These are phyloP conservation scores for Doris montereyensis DNA, from an alignment of 2,888 invertebrate genomes.

Conservation along the genomic window DNA sequence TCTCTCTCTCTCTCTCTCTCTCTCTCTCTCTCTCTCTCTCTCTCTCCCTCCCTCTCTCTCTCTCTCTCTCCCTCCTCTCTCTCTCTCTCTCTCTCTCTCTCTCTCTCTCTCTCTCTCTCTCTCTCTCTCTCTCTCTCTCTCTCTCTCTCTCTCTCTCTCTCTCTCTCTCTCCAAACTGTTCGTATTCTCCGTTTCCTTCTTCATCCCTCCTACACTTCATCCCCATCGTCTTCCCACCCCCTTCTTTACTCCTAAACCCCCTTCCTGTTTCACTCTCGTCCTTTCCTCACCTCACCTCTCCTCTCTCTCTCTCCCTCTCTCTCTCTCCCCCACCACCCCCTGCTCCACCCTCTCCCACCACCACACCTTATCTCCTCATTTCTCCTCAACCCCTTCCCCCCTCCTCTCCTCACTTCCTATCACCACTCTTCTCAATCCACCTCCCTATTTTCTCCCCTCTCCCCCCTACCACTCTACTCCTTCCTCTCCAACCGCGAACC, in stretches of 20 bases:
- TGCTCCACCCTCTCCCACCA: neutral
- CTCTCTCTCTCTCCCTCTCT: neutral
- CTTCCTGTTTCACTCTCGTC: neutral
- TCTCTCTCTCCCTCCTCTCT: too few species aligned
- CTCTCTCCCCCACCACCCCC: neutral
- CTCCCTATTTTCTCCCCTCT: neutral
- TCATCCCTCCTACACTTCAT: too few species aligned
- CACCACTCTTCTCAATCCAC: neutral
- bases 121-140: neutral
- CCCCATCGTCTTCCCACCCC: neutral
- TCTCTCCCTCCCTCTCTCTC: too few species aligned
- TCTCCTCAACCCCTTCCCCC: neutral
- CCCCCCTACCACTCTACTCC: neutral
- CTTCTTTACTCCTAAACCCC: neutral
- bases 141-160: neutral
- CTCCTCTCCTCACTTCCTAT: neutral
- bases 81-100: neutral
- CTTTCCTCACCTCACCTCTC: neutral
- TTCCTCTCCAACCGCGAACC: neutral
- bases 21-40: too few species aligned
- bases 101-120: neutral
- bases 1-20: too few species aligned
- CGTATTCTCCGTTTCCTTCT: too few species aligned
- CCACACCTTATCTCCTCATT: conserved; percentile 10
- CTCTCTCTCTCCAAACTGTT: too few species aligned